These are phyloP conservation scores for Smutsia gigantea DNA, from an alignment of 2,797 vertebrate genomes.

Conservation along the genomic window DNA sequence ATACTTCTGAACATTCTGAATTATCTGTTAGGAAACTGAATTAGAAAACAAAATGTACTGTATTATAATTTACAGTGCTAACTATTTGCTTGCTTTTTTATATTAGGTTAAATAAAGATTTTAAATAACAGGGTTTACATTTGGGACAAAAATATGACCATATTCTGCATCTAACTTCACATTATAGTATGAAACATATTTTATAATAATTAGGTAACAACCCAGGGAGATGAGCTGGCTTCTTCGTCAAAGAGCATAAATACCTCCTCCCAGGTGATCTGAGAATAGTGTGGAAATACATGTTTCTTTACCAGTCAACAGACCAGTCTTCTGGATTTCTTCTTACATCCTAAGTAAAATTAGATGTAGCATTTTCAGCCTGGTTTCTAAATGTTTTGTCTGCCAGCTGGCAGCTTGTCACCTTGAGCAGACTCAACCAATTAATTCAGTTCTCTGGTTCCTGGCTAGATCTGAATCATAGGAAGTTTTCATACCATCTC, in stretches of 20 bases:
- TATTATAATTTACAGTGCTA: background rate
- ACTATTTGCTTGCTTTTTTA: background rate
- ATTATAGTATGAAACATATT: background rate
- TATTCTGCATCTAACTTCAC: background rate
- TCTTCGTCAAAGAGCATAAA: background rate
- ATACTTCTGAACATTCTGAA: background rate
- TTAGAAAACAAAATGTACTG: background rate
- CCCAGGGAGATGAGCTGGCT: fast-evolving
- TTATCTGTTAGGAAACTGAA: background rate
- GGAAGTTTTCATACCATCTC: constrained; percentile 17
- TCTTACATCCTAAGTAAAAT: constrained; percentile 50
- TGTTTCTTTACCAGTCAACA: background rate
- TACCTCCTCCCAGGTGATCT: background rate
- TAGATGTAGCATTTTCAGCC: constrained; percentile 36
- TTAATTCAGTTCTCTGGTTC: constrained; percentile 51
- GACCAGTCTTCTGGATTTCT: constrained; percentile 48
- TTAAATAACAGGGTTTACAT: background rate
- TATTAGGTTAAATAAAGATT: background rate
- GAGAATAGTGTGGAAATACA: background rate
- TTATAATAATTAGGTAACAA: background rate
- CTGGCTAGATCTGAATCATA: constrained; percentile 37
- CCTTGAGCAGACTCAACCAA: constrained; percentile 48
- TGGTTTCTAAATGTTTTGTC: constrained; percentile 64
- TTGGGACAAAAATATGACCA: background rate
- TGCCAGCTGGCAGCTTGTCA: constrained; percentile 45